Evolutionary conservation across 2,113 vertebrate genomes (phyloP).

Genomic region (Microtus richardsoni): DNA sequence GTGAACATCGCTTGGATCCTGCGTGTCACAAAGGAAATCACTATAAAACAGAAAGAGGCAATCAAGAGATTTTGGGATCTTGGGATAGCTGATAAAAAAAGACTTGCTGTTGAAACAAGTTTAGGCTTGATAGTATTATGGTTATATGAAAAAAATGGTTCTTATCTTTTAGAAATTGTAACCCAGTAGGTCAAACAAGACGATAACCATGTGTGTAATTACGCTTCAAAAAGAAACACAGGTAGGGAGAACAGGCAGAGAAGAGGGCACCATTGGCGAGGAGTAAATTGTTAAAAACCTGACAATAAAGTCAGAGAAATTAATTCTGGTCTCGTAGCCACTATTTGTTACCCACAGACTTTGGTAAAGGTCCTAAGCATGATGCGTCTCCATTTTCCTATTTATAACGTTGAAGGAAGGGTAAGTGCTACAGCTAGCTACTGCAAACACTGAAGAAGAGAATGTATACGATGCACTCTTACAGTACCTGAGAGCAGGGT

Average conservation of each 20-base stretch:
- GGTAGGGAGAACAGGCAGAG: background rate
- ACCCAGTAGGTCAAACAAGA: background rate
- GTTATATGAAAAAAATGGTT: background rate
- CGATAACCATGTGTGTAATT: background rate
- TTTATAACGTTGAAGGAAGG: background rate
- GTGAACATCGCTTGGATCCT: background rate
- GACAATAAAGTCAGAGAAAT: background rate
- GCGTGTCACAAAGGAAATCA: background rate
- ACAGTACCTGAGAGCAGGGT: background rate
- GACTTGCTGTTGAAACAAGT: background rate
- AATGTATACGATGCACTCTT: background rate
- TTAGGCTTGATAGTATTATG: background rate
- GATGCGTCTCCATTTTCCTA: background rate
- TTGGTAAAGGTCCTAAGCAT: background rate
- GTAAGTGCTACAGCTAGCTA: background rate
- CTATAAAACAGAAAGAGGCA: background rate
- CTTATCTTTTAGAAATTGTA: slow-evolving; percentile 2
- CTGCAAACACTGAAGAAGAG: background rate
- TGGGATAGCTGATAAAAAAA: background rate
- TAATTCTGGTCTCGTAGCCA: background rate
- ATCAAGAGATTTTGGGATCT: background rate
- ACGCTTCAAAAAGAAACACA: background rate
- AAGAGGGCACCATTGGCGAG: background rate
- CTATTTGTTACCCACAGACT: background rate
- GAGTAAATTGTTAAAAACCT: background rate